These are phyloP conservation scores for Euthynnus affinis DNA, from an alignment of 2,797 vertebrate species.

Conservation along the genomic window DNA sequence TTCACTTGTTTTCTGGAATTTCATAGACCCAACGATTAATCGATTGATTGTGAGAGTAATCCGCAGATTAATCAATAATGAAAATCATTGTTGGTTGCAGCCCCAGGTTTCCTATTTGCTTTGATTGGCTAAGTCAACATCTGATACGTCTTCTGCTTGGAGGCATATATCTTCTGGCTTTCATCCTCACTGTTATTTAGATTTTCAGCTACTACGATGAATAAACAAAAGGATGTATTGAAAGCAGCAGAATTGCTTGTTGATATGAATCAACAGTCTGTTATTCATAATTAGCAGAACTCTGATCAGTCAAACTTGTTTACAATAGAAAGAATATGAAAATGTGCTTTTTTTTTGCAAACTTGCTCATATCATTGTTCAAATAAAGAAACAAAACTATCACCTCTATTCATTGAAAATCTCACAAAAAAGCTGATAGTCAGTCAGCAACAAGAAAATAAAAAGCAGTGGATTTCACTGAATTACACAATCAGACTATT, in stretches of 20 bases:
- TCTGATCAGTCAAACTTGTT: not conserved
- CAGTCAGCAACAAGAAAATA: not conserved
- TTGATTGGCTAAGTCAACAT: too few species aligned
- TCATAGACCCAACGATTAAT: not conserved
- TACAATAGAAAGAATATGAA: not conserved
- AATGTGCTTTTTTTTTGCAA: too few species aligned
- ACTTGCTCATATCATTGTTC: not conserved
- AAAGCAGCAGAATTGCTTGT: not conserved
- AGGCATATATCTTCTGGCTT: not conserved
- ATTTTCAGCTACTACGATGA: not conserved
- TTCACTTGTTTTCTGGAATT: not conserved
- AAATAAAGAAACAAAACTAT: not conserved
- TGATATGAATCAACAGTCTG: not conserved
- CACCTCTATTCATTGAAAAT: not conserved
- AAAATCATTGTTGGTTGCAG: too few species aligned
- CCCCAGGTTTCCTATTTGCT: too few species aligned
- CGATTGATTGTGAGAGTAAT: not conserved
- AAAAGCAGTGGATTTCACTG: too few species aligned
- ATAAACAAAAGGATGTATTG: not conserved
- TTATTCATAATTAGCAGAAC: not conserved
- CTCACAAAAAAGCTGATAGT: not conserved
- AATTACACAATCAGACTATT: too few species aligned
- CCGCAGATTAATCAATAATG: not conserved
- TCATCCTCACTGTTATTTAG: not conserved
- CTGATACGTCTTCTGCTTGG: not conserved